Conservation (phyloP, 2,797 vertebrate species). For the Siniperca scherzeri region DNA sequence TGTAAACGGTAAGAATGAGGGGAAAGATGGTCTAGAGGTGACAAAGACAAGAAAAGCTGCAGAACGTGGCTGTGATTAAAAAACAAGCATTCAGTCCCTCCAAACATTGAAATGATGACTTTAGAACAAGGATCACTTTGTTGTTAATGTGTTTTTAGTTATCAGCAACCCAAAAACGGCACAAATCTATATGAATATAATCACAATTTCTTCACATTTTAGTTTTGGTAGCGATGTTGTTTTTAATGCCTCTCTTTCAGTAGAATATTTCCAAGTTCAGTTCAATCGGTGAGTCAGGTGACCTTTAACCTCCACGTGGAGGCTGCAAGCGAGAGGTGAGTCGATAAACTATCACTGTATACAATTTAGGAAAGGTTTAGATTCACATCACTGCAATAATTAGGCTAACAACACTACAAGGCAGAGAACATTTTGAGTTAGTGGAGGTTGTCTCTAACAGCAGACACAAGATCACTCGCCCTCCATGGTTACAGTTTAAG, state of each 20-base stretch:
- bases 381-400: slow-evolving; percentile 25
- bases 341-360: not conserved
- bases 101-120: slow-evolving; percentile 53
- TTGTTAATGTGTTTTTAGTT: slow-evolving; percentile 23
- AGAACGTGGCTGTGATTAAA: not conserved
- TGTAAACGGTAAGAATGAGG: slow-evolving; percentile 9
- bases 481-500: not conserved
- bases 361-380: slow-evolving; percentile 26
- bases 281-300: not conserved
- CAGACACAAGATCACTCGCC: not conserved
- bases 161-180: slow-evolving; percentile 3
- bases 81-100: slow-evolving; percentile 33
- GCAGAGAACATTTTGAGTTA: slow-evolving; percentile 38
- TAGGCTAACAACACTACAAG: slow-evolving; percentile 43
- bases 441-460: slow-evolving; percentile 20
- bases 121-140: slow-evolving; percentile 51
- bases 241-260: slow-evolving; percentile 16
- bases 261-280: not conserved
- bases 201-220: slow-evolving; percentile 36
- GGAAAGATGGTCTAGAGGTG: not conserved
- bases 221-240: slow-evolving; percentile 63
- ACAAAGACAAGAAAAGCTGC: slow-evolving; percentile 15
- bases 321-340: not conserved
- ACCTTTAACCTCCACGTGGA: slow-evolving; percentile 22
- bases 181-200: slow-evolving; percentile 16